phyloP scores from a whole-genome alignment of 2,113 vertebrate genomes.

The Plecturocebus donacophilus region DNA sequence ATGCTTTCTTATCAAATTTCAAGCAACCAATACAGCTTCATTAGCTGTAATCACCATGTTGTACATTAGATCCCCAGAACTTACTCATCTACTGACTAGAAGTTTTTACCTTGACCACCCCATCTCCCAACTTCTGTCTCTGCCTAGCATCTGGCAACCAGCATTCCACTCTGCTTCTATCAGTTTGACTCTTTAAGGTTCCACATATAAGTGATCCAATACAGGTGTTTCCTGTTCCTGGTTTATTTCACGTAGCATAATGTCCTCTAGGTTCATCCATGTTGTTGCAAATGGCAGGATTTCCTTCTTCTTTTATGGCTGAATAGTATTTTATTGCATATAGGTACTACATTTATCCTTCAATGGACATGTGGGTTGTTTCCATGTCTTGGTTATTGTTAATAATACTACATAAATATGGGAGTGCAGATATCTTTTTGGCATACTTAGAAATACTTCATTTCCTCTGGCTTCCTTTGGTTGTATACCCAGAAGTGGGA shows the following conservation, averaged over 20 bases:
- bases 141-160: background rate
- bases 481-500: background rate
- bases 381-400: background rate
- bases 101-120: background rate
- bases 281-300: background rate
- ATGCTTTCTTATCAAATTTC: background rate
- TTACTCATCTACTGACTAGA: background rate
- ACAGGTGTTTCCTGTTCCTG: background rate
- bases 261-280: background rate
- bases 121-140: background rate
- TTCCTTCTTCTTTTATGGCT: background rate
- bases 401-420: background rate
- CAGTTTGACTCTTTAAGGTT: background rate
- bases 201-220: background rate
- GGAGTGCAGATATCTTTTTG: background rate
- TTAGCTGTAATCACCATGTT: background rate
- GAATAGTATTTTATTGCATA: background rate
- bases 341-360: background rate
- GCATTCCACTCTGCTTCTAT: background rate
- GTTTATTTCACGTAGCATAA: background rate
- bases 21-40: background rate
- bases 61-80: background rate
- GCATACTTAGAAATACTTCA: background rate
- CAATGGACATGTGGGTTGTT: background rate
- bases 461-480: background rate